phyloP scores from a whole-genome alignment of 2,113 vertebrate genomes.

The Rostratula benghalensis region DNA sequence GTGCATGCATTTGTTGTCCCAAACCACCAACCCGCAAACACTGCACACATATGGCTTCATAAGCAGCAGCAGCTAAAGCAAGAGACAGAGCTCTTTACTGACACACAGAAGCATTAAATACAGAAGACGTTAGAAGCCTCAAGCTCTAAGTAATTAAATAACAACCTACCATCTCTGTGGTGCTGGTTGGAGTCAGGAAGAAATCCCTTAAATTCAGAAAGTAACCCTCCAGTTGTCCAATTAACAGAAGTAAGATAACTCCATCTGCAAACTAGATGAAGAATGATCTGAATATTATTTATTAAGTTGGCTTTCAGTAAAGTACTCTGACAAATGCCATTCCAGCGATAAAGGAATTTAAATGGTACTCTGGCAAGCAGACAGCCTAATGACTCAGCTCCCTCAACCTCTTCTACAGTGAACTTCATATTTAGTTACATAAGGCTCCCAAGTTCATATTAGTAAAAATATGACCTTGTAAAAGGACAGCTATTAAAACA shows the following conservation, averaged over 20 bases:
- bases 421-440: neutral
- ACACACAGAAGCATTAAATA: neutral
- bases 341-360: neutral
- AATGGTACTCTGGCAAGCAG: neutral
- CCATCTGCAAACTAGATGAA: constrained; percentile 89
- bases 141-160: neutral
- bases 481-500: neutral
- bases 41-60: neutral
- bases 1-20: neutral
- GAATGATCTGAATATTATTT: neutral
- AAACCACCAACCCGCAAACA: neutral
- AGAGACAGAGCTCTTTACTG: neutral
- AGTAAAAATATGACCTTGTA: neutral
- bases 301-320: neutral
- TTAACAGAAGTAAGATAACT: constrained; percentile 89
- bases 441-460: neutral
- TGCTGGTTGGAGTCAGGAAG: constrained; percentile 80
- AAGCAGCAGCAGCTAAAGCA: neutral
- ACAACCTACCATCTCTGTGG: constrained; percentile 82
- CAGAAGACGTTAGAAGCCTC: neutral
- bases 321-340: neutral
- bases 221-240: constrained; percentile 90
- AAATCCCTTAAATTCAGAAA: constrained; percentile 88
- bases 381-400: neutral
- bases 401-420: neutral